phyloP scores from a whole-genome alignment of 2,888 invertebrate genomes.

The Linnaemya vulpina region DNA sequence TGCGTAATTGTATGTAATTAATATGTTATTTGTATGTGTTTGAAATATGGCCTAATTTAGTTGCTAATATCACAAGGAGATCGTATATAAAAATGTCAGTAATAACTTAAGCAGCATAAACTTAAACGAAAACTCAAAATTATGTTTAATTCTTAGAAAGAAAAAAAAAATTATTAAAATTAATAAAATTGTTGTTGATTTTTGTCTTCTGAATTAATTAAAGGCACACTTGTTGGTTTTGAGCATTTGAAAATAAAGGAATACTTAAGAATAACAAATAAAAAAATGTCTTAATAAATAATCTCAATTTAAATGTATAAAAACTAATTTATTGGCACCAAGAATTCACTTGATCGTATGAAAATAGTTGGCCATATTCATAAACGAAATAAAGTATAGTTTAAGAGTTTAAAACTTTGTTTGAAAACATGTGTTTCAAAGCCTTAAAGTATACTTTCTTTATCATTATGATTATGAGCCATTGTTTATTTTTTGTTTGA shows the following conservation, averaged over 20 bases:
- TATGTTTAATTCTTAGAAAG: slow-evolving; percentile 22
- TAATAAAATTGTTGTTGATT: not conserved
- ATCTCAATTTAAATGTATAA: slow-evolving; percentile 58
- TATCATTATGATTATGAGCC: too few relatives aligned
- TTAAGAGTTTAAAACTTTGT: too few relatives aligned
- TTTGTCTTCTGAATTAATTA: slow-evolving; percentile 51
- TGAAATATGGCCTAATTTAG: slow-evolving; percentile 70
- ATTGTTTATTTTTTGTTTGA: not conserved
- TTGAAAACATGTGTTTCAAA: too few relatives aligned
- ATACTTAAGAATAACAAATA: slow-evolving; percentile 15
- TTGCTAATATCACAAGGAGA: slow-evolving; percentile 72
- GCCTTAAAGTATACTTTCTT: too few relatives aligned
- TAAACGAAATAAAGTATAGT: too few relatives aligned
- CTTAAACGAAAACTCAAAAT: slow-evolving; percentile 36
- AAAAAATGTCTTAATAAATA: slow-evolving; percentile 31
- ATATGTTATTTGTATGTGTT: slow-evolving; percentile 34
- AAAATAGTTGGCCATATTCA: slow-evolving; percentile 47
- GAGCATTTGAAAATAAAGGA: slow-evolving; percentile 43
- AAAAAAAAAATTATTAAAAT: slow-evolving; percentile 20
- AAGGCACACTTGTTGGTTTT: slow-evolving; percentile 64
- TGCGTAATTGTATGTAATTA: slow-evolving; percentile 41
- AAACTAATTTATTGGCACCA: slow-evolving; percentile 81
- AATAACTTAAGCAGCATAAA: slow-evolving; percentile 41
- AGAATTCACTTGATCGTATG: slow-evolving; percentile 82
- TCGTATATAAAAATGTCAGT: slow-evolving; percentile 38